These are phyloP conservation scores for Hippocampus abdominalis DNA, from an alignment of 2,113 vertebrate genomes.

Conservation along the genomic window DNA sequence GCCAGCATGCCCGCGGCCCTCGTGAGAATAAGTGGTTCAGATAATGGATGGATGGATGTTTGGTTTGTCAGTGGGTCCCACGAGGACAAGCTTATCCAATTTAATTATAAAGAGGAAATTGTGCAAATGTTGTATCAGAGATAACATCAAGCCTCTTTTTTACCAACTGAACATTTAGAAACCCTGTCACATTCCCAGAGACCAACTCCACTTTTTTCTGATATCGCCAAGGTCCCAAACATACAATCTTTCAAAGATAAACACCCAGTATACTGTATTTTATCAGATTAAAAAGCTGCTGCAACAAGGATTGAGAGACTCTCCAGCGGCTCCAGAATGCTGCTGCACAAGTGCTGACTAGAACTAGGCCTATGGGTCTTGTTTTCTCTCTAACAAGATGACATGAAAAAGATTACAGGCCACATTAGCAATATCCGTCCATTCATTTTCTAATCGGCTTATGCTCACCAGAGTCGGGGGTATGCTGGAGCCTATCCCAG, in stretches of 20 bases:
- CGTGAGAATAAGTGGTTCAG: too few relatives aligned
- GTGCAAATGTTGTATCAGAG: neutral
- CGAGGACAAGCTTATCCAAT: neutral
- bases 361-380: too few relatives aligned
- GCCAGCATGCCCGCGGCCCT: too few relatives aligned
- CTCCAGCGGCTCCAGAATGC: neutral
- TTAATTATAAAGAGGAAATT: neutral
- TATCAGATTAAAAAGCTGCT: neutral
- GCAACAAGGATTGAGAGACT: neutral
- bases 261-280: neutral
- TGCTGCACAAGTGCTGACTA: neutral
- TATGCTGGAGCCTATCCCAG: too few relatives aligned
- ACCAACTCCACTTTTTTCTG: constrained; percentile 4
- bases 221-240: neutral
- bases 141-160: neutral
- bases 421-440: neutral
- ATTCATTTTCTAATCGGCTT: too few relatives aligned
- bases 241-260: neutral
- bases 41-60: too few relatives aligned
- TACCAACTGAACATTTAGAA: neutral
- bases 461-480: too few relatives aligned
- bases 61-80: neutral
- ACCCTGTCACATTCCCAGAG: neutral
- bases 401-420: neutral
- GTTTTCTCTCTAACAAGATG: neutral